Evolutionary conservation across 30 jellyfish, hydroid and myxozoan species (phyloP), one percentile per base, ranked within the genome.

Genomic region (Pelagia noctiluca): DNA sequence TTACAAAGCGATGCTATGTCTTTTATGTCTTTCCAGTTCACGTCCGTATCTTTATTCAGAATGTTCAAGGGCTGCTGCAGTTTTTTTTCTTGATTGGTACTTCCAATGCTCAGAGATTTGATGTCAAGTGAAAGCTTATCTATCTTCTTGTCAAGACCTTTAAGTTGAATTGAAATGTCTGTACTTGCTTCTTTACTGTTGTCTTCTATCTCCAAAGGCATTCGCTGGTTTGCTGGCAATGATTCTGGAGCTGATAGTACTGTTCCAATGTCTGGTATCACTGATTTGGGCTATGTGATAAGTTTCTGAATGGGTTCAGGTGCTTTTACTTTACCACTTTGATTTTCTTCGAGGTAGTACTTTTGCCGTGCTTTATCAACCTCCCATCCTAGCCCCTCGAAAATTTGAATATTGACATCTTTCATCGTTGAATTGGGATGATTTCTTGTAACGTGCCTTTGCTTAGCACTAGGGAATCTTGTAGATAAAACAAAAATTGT

Each of bases 371-470:
- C 57, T 42, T 42, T 42, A 42, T 42, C 57, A 42, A 42, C 12
- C 57, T 42, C 57, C 57, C 57, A 42, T 42, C 57, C 57, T 5
- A 42, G 57, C 57, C 57, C 57, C 57, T 42, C 57, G 16, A 42
- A 42, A 42, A 42, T 42, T 16, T 42, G 57, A 42, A 42, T 42
- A 42, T 42, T 16, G 57, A 42, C 57, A 42, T 42, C 57, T 42
- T 42, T 42, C 57, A 42, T 42, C 57, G 57, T 42, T 42, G 57
- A 8, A 42, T 42, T 42, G 57, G 57, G 57, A 42, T 42, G 57
- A 42, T 42, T 42, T 42, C 57, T 42, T 42, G 57, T 42, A 42
- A 42, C 16, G 57, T 42, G 57, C 57, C 57, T 42, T 8, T 8
- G 12, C 57, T 42, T 42, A 42, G 57, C 57, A 42, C 57, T 42